A percentile compares a stretch with the other conserved stretches of the same genome.
phyloP scores from a whole-genome alignment of 2,797 vertebrate species.

The Pempheris klunzingeri region DNA sequence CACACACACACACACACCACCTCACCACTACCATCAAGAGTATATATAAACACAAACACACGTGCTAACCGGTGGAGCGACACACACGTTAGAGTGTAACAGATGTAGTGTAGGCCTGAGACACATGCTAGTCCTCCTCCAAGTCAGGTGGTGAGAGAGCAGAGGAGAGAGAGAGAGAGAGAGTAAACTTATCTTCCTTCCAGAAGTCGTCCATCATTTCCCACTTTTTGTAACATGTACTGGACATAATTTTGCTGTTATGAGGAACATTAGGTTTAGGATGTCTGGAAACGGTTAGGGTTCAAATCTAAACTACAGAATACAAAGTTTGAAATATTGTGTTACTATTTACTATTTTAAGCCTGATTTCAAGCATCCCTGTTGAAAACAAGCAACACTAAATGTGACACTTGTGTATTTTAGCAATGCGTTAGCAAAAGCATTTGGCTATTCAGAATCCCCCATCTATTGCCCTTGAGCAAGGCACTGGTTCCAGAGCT shows the following conservation, averaged over 20 bases:
- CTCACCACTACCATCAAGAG: constrained; percentile 43
- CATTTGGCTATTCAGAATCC: not conserved
- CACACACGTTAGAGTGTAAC: constrained; percentile 53
- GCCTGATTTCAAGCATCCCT: not conserved
- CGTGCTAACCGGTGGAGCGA: constrained; percentile 54
- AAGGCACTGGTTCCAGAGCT: not conserved
- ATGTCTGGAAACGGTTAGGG: not conserved
- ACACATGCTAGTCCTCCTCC: constrained; percentile 72
- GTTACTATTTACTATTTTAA: not conserved
- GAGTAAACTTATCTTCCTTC: constrained; percentile 11
- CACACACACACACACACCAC: constrained; percentile 32
- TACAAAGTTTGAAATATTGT: not conserved
- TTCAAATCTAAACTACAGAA: not conserved
- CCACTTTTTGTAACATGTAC: not conserved
- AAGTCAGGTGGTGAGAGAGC: constrained; percentile 69
- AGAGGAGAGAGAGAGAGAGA: constrained; percentile 1
- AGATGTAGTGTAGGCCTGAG: constrained; percentile 78
- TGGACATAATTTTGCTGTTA: not conserved
- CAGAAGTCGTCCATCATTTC: not conserved
- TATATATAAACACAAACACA: constrained; percentile 55
- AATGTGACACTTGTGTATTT: not conserved
- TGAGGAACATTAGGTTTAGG: not conserved
- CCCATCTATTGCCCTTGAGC: not conserved
- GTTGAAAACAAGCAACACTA: not conserved
- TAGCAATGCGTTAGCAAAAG: too few relatives aligned